phyloP scores from a whole-genome alignment of 2,797 vertebrate species.

The Scolopax rusticola region DNA sequence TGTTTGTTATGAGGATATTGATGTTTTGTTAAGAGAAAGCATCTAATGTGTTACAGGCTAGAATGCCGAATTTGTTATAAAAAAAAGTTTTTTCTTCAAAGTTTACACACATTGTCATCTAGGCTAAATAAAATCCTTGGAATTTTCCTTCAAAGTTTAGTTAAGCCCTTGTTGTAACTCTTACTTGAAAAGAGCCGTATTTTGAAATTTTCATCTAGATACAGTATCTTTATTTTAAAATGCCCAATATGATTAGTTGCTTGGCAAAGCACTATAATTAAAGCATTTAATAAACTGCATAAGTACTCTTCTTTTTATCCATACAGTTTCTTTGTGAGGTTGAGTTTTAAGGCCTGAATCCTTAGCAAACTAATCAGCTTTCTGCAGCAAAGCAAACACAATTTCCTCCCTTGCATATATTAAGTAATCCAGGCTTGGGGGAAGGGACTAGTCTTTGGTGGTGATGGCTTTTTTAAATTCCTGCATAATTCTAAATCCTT shows the following conservation, averaged over 20 bases:
- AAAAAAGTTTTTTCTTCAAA: fast-evolving
- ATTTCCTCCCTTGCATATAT: conserved; percentile 32
- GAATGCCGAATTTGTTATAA: background rate
- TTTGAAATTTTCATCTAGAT: background rate
- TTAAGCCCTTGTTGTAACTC: background rate
- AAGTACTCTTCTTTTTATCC: background rate
- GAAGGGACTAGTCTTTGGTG: background rate
- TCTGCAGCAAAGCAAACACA: conserved; percentile 32
- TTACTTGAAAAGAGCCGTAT: background rate
- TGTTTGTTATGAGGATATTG: background rate
- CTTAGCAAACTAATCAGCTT: conserved; percentile 63
- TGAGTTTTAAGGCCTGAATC: conserved; percentile 35
- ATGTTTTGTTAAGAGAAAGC: background rate
- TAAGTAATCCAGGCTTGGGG: background rate
- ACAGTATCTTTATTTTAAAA: conserved; percentile 13
- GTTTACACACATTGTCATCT: background rate
- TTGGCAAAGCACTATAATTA: background rate
- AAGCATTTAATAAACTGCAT: conserved; percentile 17
- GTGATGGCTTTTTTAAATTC: background rate
- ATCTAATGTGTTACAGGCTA: background rate
- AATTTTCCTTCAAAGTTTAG: background rate
- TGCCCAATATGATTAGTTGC: background rate
- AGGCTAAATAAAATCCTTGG: background rate
- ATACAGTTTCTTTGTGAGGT: background rate
- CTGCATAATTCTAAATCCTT: background rate